These are phyloP conservation scores for Amblyornis subalaris DNA, from an alignment of 2,113 vertebrate genomes.

Conservation along the genomic window DNA sequence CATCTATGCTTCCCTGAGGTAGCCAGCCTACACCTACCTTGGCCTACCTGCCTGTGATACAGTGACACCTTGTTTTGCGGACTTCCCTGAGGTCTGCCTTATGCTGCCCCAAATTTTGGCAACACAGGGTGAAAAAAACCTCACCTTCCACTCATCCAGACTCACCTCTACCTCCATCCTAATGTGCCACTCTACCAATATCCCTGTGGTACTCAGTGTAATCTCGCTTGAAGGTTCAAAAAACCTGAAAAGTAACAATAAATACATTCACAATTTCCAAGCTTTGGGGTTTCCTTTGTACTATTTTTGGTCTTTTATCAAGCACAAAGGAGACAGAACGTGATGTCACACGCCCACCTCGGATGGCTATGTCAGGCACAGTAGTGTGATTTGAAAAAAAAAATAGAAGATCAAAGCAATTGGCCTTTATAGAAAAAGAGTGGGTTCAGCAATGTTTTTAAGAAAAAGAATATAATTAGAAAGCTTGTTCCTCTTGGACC, in stretches of 20 bases:
- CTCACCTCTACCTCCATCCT: background rate
- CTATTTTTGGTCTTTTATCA: background rate
- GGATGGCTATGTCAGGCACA: background rate
- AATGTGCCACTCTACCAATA: background rate
- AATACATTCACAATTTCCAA: background rate
- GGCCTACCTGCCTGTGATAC: background rate
- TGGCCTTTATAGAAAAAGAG: background rate
- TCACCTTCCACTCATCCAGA: background rate
- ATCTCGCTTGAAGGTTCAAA: background rate
- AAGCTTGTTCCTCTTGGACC: background rate
- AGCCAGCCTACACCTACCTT: background rate
- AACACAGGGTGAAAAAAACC: accelerated
- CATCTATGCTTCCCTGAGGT: background rate
- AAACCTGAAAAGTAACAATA: background rate
- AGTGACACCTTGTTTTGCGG: background rate
- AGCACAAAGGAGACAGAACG: background rate
- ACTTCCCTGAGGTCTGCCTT: background rate
- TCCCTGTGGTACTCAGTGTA: accelerated
- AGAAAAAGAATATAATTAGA: background rate
- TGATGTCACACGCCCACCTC: background rate
- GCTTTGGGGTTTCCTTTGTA: background rate
- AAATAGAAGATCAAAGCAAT: background rate
- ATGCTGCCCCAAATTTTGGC: background rate
- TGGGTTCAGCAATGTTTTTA: background rate
- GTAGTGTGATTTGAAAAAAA: background rate